These are phyloP conservation scores for Ruditapes philippinarum DNA, from an alignment of 1,140 invertebrate species.

Conservation along the genomic window DNA sequence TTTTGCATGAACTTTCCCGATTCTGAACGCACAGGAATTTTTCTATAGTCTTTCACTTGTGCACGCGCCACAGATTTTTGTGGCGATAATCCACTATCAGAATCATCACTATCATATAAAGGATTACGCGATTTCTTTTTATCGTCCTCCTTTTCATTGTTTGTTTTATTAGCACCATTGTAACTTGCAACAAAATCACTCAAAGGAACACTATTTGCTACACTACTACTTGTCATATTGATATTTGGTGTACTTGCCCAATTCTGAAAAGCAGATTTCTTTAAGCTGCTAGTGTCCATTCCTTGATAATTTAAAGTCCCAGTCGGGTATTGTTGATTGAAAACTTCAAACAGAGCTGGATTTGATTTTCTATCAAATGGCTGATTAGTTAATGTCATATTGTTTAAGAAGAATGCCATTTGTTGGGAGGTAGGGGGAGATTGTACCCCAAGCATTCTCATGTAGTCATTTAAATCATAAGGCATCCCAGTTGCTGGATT, in stretches of 20 bases:
- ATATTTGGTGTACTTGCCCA: constrained; percentile 59
- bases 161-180: constrained; percentile 59
- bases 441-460: constrained; percentile 77
- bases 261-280: constrained; percentile 49
- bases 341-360: constrained; percentile 41
- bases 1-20: constrained; percentile 61
- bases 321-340: constrained; percentile 52
- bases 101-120: constrained; percentile 62
- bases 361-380: constrained; percentile 61
- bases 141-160: neutral
- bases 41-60: constrained; percentile 60
- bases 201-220: constrained; percentile 33
- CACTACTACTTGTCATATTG: neutral
- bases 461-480: constrained; percentile 77
- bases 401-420: constrained; percentile 59
- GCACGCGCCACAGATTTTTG: constrained; percentile 43
- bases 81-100: constrained; percentile 52
- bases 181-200: constrained; percentile 61
- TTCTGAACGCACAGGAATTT: constrained; percentile 48
- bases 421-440: constrained; percentile 68
- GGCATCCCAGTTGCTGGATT: constrained; percentile 69
- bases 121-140: constrained; percentile 45
- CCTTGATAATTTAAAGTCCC: constrained; percentile 8
- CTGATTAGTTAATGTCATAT: constrained; percentile 40
- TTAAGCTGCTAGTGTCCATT: constrained; percentile 30